These are phyloP conservation scores for Perodicticus potto DNA, from an alignment of 2,797 vertebrate genomes.

Conservation along the genomic window DNA sequence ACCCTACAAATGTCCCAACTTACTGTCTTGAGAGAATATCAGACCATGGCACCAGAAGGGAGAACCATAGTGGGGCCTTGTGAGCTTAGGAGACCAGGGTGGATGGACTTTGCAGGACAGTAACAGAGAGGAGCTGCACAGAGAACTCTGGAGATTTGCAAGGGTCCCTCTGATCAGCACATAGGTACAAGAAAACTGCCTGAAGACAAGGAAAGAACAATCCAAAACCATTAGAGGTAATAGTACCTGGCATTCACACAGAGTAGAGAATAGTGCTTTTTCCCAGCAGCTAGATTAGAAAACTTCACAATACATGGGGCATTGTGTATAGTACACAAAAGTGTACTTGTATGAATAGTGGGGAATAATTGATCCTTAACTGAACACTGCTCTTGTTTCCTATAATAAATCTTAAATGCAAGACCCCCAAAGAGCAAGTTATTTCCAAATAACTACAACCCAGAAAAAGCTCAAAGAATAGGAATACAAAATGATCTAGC, in stretches of 20 bases:
- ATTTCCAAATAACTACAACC: constrained; percentile 48
- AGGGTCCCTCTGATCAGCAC: background rate
- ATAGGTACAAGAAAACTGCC: background rate
- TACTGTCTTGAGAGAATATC: background rate
- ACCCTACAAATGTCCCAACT: background rate
- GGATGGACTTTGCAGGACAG: background rate
- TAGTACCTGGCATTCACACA: background rate
- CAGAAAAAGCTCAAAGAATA: constrained; percentile 28
- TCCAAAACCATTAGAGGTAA: background rate
- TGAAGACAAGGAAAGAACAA: background rate
- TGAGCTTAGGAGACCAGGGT: background rate
- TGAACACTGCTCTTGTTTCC: background rate
- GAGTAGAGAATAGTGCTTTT: background rate
- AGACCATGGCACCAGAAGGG: no score
- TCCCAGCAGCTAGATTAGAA: background rate
- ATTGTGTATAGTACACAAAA: background rate
- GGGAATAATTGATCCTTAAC: background rate
- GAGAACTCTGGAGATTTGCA: background rate
- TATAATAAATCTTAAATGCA: constrained; percentile 19
- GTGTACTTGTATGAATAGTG: background rate
- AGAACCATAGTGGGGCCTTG: background rate
- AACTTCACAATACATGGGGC: background rate
- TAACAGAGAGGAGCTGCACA: background rate
- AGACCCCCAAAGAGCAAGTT: constrained; percentile 7
- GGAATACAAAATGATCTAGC: constrained; percentile 39